These are phyloP conservation scores for Lutra lutra DNA, from an alignment of 2,797 vertebrate genomes.

Conservation along the genomic window DNA sequence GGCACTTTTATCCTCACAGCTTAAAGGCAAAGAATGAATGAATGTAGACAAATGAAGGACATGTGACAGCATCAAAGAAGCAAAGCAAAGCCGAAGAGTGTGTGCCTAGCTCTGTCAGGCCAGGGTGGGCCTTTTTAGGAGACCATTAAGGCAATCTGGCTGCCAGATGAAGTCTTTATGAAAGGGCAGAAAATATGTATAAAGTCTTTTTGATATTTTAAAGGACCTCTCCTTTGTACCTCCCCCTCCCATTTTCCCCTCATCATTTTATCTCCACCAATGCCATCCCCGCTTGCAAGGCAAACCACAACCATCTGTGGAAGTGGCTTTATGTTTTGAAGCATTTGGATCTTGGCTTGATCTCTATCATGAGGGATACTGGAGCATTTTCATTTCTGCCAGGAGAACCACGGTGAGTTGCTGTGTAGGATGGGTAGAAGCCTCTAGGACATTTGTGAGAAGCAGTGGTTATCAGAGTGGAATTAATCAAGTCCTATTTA, in stretches of 20 bases:
- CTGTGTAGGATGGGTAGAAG: neutral
- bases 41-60: slow-evolving; percentile 86
- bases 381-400: slow-evolving; percentile 50
- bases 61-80: slow-evolving; percentile 87
- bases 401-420: slow-evolving; percentile 53
- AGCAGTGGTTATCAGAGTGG: slow-evolving; percentile 71
- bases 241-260: neutral
- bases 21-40: slow-evolving; percentile 87
- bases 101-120: slow-evolving; percentile 59
- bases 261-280: slow-evolving; percentile 53
- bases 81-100: slow-evolving; percentile 77
- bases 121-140: slow-evolving; percentile 83
- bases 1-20: slow-evolving; percentile 88
- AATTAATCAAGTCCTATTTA: slow-evolving; percentile 81
- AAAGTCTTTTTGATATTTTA: slow-evolving; percentile 81
- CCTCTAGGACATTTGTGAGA: slow-evolving; percentile 59
- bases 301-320: slow-evolving; percentile 55
- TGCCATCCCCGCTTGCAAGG: slow-evolving; percentile 58
- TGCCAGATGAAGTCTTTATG: slow-evolving; percentile 86
- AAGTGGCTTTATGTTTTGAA: slow-evolving; percentile 58
- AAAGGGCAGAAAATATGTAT: slow-evolving; percentile 79
- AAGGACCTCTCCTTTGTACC: slow-evolving; percentile 67
- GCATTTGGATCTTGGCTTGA: slow-evolving; percentile 55
- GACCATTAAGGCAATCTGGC: slow-evolving; percentile 86
- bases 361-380: neutral